These are phyloP conservation scores for Heterotilapia buettikoferi DNA, from an alignment of 2,113 vertebrate species.

Conservation along the genomic window DNA sequence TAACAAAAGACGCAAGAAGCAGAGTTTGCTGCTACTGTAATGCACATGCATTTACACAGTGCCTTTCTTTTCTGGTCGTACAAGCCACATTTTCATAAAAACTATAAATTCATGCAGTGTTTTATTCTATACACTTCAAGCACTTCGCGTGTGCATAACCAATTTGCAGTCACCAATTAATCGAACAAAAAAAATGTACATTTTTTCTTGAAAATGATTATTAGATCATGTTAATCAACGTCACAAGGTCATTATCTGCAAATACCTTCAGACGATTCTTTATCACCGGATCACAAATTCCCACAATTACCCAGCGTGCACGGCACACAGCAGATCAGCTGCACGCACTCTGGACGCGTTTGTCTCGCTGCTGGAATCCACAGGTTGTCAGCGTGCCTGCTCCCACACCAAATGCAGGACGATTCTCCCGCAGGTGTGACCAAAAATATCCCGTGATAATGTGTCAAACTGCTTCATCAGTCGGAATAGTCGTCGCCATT, in stretches of 20 bases:
- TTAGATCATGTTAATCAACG: not conserved
- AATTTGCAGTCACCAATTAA: not conserved
- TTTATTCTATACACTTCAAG: not conserved
- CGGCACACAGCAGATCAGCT: not conserved
- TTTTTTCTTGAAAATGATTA: not conserved
- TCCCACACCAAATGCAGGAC: not conserved
- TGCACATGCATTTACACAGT: not conserved
- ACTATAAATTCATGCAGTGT: not conserved
- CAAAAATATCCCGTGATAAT: not conserved
- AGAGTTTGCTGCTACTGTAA: not conserved
- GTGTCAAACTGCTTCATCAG: not conserved
- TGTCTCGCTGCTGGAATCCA: not conserved
- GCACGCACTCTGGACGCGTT: not conserved
- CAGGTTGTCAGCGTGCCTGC: not conserved
- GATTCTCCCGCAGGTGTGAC: not conserved
- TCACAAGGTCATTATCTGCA: not conserved
- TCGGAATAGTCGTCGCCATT: not conserved
- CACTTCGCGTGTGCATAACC: not conserved
- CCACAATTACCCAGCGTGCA: not conserved
- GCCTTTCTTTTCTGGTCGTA: not conserved
- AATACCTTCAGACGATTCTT: not conserved
- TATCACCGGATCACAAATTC: not conserved
- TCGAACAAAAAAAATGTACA: not conserved
- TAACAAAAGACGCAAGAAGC: not conserved
- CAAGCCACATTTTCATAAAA: not conserved